Percentiles rank a stretch among this genome's conserved stretches.
Evolutionary conservation across 2,113 vertebrate genomes (phyloP).

Genomic region (Saguinus imperator): DNA sequence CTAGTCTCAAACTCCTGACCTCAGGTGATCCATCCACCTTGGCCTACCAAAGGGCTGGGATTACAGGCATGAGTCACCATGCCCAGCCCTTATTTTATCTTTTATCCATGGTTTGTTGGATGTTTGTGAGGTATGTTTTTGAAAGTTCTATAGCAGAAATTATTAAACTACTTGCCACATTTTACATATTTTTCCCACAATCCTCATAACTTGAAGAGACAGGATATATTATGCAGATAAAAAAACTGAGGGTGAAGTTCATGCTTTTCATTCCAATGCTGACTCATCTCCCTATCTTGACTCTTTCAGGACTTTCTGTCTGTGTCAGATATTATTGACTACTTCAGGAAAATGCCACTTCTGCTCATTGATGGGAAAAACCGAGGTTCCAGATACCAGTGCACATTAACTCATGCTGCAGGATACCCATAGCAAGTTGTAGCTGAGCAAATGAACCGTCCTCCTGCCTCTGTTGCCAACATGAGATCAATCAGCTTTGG

Average conservation of each 20-base stretch:
- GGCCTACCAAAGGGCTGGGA: too few species aligned
- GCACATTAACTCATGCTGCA: slow-evolving; percentile 88
- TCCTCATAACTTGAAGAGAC: not conserved
- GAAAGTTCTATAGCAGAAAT: not conserved
- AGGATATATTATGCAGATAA: not conserved
- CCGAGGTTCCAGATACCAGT: slow-evolving; percentile 91
- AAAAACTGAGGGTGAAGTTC: not conserved
- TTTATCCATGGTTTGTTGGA: not conserved
- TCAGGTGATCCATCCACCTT: too few species aligned
- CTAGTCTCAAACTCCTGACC: too few species aligned
- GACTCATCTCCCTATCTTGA: slow-evolving; percentile 46
- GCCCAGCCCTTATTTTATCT: not conserved
- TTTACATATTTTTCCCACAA: not conserved
- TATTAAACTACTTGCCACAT: not conserved
- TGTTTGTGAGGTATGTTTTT: not conserved
- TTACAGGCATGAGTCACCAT: too few species aligned
- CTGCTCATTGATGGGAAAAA: slow-evolving; percentile 97
- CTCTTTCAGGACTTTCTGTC: slow-evolving; percentile 86
- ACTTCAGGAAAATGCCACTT: slow-evolving; percentile 91
- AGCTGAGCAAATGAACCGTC: not conserved
- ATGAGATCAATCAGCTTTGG: rapidly evolving
- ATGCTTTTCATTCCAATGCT: not conserved
- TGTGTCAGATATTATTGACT: slow-evolving; percentile 90
- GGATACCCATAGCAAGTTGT: slow-evolving; percentile 78
- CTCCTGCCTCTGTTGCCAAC: not conserved